Conservation (phyloP, 2,797 vertebrate genomes). For the Pyrocephalus nanus region DNA sequence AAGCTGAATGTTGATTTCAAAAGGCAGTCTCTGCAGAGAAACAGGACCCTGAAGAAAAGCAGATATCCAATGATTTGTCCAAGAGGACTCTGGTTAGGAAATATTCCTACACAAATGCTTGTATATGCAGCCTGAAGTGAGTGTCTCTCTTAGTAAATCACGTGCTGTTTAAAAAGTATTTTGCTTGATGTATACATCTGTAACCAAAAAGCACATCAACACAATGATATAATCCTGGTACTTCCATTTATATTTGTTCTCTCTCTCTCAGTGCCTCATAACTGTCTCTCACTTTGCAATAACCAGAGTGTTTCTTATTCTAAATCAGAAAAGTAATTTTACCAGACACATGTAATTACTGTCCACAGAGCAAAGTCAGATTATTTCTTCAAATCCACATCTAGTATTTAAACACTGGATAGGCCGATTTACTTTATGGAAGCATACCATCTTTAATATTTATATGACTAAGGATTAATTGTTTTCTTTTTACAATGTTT, state of each 20-base stretch:
- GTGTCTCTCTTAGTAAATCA: neutral
- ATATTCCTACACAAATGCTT: neutral
- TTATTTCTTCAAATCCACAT: neutral
- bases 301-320: neutral
- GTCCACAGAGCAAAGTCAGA: neutral
- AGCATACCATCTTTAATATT: neutral
- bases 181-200: neutral
- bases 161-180: neutral
- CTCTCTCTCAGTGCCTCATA: neutral
- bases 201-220: neutral
- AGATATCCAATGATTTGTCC: neutral
- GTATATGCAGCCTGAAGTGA: neutral
- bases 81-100: neutral
- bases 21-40: neutral
- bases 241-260: neutral
- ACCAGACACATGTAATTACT: neutral
- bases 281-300: neutral
- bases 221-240: neutral
- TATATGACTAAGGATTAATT: neutral
- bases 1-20: neutral
- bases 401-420: neutral
- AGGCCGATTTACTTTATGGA: neutral
- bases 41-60: neutral
- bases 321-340: neutral
- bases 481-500: neutral